Base-by-base conservation (phyloP, 2,888 invertebrate species). In the Andrena haemorrhoa region DNA sequence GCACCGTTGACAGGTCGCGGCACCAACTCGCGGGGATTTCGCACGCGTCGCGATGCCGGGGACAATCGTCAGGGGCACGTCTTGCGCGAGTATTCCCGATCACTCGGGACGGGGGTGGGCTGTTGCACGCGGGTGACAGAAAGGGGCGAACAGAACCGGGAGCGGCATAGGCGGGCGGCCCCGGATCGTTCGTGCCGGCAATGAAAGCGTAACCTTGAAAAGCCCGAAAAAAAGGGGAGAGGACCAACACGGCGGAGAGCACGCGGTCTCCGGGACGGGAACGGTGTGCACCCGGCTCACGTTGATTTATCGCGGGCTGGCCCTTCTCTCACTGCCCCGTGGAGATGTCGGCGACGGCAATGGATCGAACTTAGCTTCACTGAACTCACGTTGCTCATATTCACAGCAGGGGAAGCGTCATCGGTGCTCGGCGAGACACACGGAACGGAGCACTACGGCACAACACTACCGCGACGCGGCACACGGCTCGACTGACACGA, bases 401-500 rank as follows among this genome's bases (percentile, higher is more conserved):
- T 87, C 84, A 58, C 82, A 72, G 70, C 63, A 72, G 74, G 72
- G 63, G 75, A 76, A 79, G 83, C 86, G 83, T 85, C 83, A 74
- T 79, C 81, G 82, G 58, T 69, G 76, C 75, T 79, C 69, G 71
- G 68, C 76, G 84, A 72, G 68, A 86, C 76, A 82, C 85, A 79
- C 83, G 77, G 77, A 47, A 83, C 86, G 75, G 81, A 66, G 65
- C 84, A 85, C 85, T 64, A 81, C 5, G 26, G 73, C 73, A 83
- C 89, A 86, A 89, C 86, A 89, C 89, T 86, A 91, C 89, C 91
- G 89, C 91, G 90, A 91, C 89, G 92, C 93, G 90, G 91, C 91
- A 89, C 92, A 89, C 92, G 92, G 92, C 91, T 90, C 91, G 89
- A 93, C 93, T 93, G 92, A 89, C 88, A 82, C 86, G 84, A 88